These are phyloP conservation scores for Hydrolagus affinis DNA, from an alignment of 2,113 vertebrate species.

Conservation along the genomic window DNA sequence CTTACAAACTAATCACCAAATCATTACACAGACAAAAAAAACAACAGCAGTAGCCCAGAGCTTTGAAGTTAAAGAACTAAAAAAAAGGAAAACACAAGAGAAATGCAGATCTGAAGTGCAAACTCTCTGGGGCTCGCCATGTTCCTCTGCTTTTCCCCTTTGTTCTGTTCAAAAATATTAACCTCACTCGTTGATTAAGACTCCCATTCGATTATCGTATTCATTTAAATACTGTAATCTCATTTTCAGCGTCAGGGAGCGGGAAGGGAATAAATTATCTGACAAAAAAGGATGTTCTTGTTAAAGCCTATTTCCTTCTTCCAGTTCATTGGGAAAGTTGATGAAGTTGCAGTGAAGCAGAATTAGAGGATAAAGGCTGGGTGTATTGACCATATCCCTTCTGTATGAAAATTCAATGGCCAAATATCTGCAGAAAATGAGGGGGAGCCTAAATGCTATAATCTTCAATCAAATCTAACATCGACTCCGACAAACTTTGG, in stretches of 20 bases:
- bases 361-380: constrained; percentile 90
- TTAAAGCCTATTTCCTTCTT: constrained; percentile 75
- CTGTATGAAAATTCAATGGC: constrained; percentile 48
- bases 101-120: constrained; percentile 37
- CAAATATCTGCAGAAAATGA: constrained; percentile 60
- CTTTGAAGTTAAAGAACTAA: constrained; percentile 28
- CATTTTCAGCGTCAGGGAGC: constrained; percentile 89
- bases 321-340: constrained; percentile 99
- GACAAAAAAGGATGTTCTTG: constrained; percentile 62
- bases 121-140: constrained; percentile 19
- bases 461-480: constrained; percentile 95
- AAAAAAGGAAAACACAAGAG: constrained; percentile 33
- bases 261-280: constrained; percentile 69
- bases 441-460: constrained; percentile 83
- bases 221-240: constrained; percentile 99
- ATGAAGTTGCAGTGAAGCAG: constrained; percentile 99
- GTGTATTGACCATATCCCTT: constrained; percentile 58
- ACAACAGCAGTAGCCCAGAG: not conserved
- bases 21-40: constrained; percentile 41
- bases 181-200: constrained; percentile 64
- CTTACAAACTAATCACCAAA: constrained; percentile 49
- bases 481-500: constrained; percentile 78
- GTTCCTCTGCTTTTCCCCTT: constrained; percentile 46
- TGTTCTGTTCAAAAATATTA: constrained; percentile 79
- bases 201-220: constrained; percentile 93